Percentiles rank a stretch among this genome's conserved stretches.
phyloP scores from a whole-genome alignment of 2,113 vertebrate genomes.

The Paradoxurus hermaphroditus region DNA sequence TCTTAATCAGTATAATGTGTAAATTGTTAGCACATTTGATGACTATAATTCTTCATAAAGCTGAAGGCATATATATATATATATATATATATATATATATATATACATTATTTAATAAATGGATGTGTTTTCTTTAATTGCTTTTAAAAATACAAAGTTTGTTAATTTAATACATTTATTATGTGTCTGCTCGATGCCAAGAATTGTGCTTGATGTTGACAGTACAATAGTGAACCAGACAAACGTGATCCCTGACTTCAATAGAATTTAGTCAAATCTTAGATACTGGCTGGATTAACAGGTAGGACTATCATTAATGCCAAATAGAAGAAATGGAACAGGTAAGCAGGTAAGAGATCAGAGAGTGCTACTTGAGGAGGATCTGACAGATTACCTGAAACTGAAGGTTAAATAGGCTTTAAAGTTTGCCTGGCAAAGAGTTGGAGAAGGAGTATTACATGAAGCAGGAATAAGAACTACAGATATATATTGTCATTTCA shows the following conservation, averaged over 20 bases:
- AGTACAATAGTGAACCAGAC: background rate
- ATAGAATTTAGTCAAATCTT: background rate
- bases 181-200: background rate
- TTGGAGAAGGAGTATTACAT: background rate
- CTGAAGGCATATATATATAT: background rate
- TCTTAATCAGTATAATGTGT: background rate
- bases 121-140: background rate
- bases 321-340: background rate
- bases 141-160: background rate
- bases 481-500: background rate
- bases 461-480: background rate
- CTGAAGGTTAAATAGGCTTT: background rate
- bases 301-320: background rate
- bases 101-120: background rate
- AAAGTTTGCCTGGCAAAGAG: background rate
- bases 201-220: background rate
- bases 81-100: too few relatives aligned
- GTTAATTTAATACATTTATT: background rate
- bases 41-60: background rate
- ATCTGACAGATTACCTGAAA: background rate
- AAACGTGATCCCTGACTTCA: background rate
- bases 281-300: background rate
- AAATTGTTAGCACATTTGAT: background rate
- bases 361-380: background rate
- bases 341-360: background rate